A percentile compares a stretch with the other conserved stretches of the same genome.
Evolutionary conservation across 2,888 invertebrate genomes (phyloP).

Genomic region (Seira ritae): DNA sequence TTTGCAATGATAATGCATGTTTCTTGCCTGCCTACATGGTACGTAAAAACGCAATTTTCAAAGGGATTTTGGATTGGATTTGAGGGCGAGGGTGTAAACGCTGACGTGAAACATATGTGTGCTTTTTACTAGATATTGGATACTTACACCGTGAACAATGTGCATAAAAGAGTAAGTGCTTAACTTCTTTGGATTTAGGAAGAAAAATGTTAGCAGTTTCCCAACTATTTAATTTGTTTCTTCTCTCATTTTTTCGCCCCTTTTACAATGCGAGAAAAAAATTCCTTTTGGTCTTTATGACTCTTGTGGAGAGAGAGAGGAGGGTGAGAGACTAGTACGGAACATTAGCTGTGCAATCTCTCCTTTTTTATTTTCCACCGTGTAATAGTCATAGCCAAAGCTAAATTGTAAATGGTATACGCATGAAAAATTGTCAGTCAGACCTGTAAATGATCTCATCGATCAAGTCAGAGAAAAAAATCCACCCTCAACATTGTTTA

Average conservation of each 20-base stretch:
- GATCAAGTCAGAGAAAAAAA: slow-evolving; percentile 48
- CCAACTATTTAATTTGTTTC: slow-evolving; percentile 50
- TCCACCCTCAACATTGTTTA: slow-evolving; percentile 42
- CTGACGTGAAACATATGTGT: slow-evolving; percentile 25
- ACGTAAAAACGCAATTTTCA: neutral
- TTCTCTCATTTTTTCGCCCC: slow-evolving; percentile 12
- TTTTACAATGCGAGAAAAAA: too few species aligned
- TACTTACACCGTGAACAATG: slow-evolving; percentile 17
- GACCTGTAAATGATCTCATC: slow-evolving; percentile 58
- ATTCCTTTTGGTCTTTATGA: too few species aligned
- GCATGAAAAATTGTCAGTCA: slow-evolving; percentile 59
- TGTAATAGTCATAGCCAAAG: slow-evolving; percentile 19
- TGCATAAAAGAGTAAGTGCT: slow-evolving; percentile 26
- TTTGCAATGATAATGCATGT: too few species aligned
- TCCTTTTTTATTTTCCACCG: slow-evolving; percentile 32
- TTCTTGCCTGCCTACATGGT: too few species aligned
- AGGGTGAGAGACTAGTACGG: neutral
- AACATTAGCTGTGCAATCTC: slow-evolving; percentile 31
- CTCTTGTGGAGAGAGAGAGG: neutral
- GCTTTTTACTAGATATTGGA: neutral
- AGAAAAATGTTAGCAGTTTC: slow-evolving; percentile 43
- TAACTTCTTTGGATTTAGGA: too few species aligned
- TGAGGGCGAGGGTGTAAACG: slow-evolving; percentile 20
- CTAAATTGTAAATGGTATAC: slow-evolving; percentile 42
- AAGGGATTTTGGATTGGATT: neutral